A percentile compares a stretch with the other conserved stretches of the same genome.
Conservation (phyloP, 2,113 vertebrate species). For the Macrotis lagotis region DNA sequence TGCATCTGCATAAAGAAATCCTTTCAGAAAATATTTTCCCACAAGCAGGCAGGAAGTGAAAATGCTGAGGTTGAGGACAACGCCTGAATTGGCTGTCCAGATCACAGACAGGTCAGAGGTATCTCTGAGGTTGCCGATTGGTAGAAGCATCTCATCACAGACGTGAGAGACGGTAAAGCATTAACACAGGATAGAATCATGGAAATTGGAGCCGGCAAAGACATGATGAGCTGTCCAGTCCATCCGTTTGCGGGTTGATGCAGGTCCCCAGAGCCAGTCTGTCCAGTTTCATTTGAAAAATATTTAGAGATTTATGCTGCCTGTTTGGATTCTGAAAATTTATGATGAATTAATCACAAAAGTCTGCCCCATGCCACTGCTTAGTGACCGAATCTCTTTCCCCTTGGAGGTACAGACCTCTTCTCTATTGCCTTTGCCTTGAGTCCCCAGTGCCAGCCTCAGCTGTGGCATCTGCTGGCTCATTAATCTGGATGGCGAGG, state of each 20-base stretch:
- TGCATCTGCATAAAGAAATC: conserved; percentile 21
- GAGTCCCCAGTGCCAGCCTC: conserved; percentile 39
- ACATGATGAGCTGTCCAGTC: neutral
- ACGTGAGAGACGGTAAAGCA: neutral
- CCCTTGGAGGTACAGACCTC: neutral
- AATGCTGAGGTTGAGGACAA: neutral
- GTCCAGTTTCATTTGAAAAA: neutral
- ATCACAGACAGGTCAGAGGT: neutral
- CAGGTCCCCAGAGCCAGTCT: neutral
- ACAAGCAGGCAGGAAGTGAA: conserved; percentile 23
- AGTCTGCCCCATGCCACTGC: neutral
- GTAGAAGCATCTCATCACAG: neutral
- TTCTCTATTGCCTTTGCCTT: neutral
- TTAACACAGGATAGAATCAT: neutral
- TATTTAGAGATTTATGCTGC: neutral
- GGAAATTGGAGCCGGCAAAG: neutral
- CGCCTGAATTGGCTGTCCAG: conserved; percentile 44
- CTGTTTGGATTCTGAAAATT: neutral
- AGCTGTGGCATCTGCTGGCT: conserved; percentile 10
- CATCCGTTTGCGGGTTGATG: neutral
- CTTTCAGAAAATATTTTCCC: conserved; percentile 35
- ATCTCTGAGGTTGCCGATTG: neutral
- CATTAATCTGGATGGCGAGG: conserved; percentile 31
- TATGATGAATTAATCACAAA: conserved; percentile 24
- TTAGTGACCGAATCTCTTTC: neutral